A percentile compares a stretch with the other conserved stretches of the same genome.
These are phyloP conservation scores for Bovichtus diacanthus DNA, from an alignment of 2,797 vertebrate species.

Conservation along the genomic window DNA sequence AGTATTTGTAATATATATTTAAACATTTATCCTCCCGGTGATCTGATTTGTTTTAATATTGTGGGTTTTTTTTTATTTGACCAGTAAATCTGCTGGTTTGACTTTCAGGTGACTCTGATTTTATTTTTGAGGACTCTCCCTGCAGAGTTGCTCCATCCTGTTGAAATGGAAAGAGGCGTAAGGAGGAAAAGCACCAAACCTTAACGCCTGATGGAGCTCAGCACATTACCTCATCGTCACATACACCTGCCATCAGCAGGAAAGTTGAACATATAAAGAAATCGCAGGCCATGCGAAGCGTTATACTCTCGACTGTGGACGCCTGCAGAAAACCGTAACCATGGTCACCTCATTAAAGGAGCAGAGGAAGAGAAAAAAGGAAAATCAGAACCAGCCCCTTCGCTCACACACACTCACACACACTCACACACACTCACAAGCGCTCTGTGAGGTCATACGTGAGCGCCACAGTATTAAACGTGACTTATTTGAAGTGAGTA, in stretches of 20 bases:
- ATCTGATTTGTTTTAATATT: too few relatives aligned
- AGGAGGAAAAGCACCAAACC: conserved; percentile 30
- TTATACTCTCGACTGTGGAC: conserved; percentile 28
- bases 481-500: conserved; percentile 49
- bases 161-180: conserved; percentile 34
- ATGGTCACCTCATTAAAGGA: conserved; percentile 63
- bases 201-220: conserved; percentile 31
- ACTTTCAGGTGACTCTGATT: too few relatives aligned
- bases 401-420: conserved; percentile 26
- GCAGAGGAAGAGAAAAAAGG: conserved; percentile 17
- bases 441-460: conserved; percentile 48
- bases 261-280: conserved; percentile 57
- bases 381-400: conserved; percentile 41
- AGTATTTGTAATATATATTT: too few relatives aligned
- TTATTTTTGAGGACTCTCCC: too few relatives aligned
- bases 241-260: conserved; percentile 38
- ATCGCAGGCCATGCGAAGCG: conserved; percentile 61
- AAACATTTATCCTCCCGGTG: too few relatives aligned
- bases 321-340: conserved; percentile 50
- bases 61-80: too few relatives aligned
- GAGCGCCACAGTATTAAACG: conserved; percentile 38
- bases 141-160: conserved; percentile 16
- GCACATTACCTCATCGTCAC: conserved; percentile 46
- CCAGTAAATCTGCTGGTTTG: too few relatives aligned
- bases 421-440: conserved; percentile 30